phyloP scores from a whole-genome alignment of 1,140 invertebrate genomes.

The Nasonia giraulti region DNA sequence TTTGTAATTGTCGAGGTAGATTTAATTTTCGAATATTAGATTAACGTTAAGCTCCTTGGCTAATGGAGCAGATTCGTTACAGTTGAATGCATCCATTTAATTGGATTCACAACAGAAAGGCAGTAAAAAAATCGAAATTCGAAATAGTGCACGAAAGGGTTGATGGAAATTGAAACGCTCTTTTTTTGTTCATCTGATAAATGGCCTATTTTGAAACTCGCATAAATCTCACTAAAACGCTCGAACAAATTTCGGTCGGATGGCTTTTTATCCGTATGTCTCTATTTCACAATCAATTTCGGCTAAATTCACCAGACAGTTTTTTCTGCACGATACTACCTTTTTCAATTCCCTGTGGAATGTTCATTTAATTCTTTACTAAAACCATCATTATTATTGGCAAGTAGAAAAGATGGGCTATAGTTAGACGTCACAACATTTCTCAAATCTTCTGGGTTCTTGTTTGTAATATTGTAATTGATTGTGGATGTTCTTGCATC shows the following conservation, averaged over 20 bases:
- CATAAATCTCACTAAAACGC: not conserved
- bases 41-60: not conserved
- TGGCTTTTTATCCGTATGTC: not conserved
- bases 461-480: too few relatives aligned
- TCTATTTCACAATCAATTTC: not conserved
- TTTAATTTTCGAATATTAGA: not conserved
- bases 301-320: not conserved
- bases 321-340: too few relatives aligned
- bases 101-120: not conserved
- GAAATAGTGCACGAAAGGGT: not conserved
- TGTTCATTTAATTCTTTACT: too few relatives aligned
- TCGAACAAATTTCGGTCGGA: not conserved
- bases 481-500: too few relatives aligned
- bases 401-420: too few relatives aligned
- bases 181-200: not conserved
- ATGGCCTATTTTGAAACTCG: slow-evolving; percentile 1
- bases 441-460: too few relatives aligned
- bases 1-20: too few relatives aligned
- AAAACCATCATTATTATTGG: too few relatives aligned
- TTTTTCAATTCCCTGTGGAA: too few relatives aligned
- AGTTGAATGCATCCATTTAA: not conserved
- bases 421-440: too few relatives aligned
- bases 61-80: not conserved
- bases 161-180: not conserved
- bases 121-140: not conserved